Percentiles rank a stretch among this genome's conserved stretches.
Evolutionary conservation across 2,888 invertebrate species (phyloP).

Genomic region (Agonopterix heracliana): DNA sequence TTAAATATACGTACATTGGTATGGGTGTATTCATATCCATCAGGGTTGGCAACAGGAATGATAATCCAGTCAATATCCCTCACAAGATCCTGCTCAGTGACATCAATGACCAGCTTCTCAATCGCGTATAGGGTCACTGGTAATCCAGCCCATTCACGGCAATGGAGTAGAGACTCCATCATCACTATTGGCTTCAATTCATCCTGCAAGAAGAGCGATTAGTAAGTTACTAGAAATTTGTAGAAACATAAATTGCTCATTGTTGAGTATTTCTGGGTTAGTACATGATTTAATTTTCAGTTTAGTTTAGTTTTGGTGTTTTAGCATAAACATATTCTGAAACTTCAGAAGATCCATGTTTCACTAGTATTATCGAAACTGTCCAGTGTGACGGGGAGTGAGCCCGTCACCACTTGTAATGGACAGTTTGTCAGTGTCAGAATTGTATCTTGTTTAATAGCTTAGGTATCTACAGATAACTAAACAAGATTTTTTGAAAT

Average conservation of each 20-base stretch:
- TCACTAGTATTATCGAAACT: too few species aligned
- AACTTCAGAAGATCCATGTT: too few species aligned
- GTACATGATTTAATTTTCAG: too few species aligned
- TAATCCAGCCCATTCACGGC: slow-evolving; percentile 83
- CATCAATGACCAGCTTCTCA: slow-evolving; percentile 77
- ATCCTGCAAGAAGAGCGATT: slow-evolving; percentile 27
- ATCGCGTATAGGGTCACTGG: slow-evolving; percentile 80
- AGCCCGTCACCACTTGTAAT: too few species aligned
- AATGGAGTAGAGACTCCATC: slow-evolving; percentile 78
- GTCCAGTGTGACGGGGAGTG: too few species aligned
- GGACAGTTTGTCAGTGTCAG: too few species aligned
- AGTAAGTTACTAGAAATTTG: background rate
- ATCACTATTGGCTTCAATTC: slow-evolving; percentile 71
- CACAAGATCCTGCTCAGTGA: slow-evolving; percentile 66
- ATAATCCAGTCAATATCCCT: slow-evolving; percentile 80
- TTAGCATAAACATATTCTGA: too few species aligned
- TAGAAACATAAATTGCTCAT: background rate
- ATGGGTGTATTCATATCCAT: slow-evolving; percentile 80
- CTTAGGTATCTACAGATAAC: too few species aligned
- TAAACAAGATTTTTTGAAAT: too few species aligned
- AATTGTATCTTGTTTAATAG: too few species aligned
- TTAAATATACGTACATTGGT: slow-evolving; percentile 41
- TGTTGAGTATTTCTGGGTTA: too few species aligned
- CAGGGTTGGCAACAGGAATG: slow-evolving; percentile 81
- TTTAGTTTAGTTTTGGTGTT: too few species aligned